These are phyloP conservation scores for Caenorhabditis virilis DNA, from an alignment of 2,888 invertebrate species.

Conservation along the genomic window DNA sequence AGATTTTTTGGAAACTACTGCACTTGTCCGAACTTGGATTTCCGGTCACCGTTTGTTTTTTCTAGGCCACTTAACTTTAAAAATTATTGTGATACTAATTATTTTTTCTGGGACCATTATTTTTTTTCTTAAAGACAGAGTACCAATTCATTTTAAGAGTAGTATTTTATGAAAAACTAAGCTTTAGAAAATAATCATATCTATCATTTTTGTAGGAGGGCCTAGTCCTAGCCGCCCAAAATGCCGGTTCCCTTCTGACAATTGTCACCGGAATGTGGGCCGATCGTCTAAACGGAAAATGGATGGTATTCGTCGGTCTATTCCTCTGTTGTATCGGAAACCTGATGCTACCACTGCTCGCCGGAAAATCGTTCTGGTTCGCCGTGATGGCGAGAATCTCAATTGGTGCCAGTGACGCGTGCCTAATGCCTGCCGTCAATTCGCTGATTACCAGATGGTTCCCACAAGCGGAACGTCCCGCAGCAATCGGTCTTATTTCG, in stretches of 20 bases:
- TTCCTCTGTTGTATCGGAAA: slow-evolving; percentile 61
- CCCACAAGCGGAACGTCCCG: slow-evolving; percentile 63
- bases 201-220: slow-evolving; percentile 58
- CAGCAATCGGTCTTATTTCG: slow-evolving; percentile 64
- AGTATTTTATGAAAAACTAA: too few relatives aligned
- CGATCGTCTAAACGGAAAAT: slow-evolving; percentile 63
- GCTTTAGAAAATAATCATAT: too few relatives aligned
- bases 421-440: slow-evolving; percentile 62
- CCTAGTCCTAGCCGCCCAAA: slow-evolving; percentile 64
- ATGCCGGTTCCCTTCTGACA: slow-evolving; percentile 62
- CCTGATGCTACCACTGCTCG: slow-evolving; percentile 54
- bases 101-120: too few relatives aligned
- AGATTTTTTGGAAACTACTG: too few relatives aligned
- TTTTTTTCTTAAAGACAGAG: too few relatives aligned
- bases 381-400: slow-evolving; percentile 58
- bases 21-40: too few relatives aligned
- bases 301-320: slow-evolving; percentile 60
- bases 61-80: too few relatives aligned
- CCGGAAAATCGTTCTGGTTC: slow-evolving; percentile 57
- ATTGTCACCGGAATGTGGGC: slow-evolving; percentile 65
- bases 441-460: slow-evolving; percentile 65
- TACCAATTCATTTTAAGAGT: too few relatives aligned
- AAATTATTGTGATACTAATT: too few relatives aligned
- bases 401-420: slow-evolving; percentile 65
- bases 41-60: too few relatives aligned